Percentiles rank a stretch among this genome's conserved stretches.
Conservation (phyloP, 2,113 vertebrate genomes). For the Takifugu bimaculatus region DNA sequence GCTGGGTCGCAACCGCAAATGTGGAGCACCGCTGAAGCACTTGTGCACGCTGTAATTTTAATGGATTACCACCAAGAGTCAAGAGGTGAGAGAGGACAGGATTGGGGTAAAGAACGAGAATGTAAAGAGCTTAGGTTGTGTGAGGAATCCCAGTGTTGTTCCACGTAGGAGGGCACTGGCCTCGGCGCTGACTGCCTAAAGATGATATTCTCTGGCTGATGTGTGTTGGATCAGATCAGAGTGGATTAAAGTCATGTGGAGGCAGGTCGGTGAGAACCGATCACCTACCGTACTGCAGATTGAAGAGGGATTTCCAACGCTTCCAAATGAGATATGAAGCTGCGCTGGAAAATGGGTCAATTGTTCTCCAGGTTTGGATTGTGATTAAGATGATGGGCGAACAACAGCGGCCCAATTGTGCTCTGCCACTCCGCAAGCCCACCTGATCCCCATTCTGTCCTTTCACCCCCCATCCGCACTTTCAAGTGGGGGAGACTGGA, state of each 20-base stretch:
- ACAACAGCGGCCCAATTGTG: conserved; percentile 61
- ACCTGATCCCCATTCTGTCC: conserved; percentile 53
- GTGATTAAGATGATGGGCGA: conserved; percentile 69
- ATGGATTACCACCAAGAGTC: not conserved
- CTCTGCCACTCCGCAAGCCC: conserved; percentile 46
- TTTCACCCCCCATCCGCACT: conserved; percentile 48
- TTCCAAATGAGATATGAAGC: conserved; percentile 68
- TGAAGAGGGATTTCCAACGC: conserved; percentile 65
- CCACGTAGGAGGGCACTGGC: not conserved
- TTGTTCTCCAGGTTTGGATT: conserved; percentile 69
- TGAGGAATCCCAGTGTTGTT: not conserved
- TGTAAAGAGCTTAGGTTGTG: conserved; percentile 2
- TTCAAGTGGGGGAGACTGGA: conserved; percentile 50
- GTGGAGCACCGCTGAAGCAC: not conserved
- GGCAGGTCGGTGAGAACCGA: conserved; percentile 62
- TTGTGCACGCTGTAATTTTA: not conserved
- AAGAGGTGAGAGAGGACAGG: not conserved
- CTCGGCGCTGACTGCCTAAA: conserved; percentile 27
- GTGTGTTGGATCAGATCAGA: conserved; percentile 58
- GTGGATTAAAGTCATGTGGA: conserved; percentile 60
- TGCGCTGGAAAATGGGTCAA: conserved; percentile 68
- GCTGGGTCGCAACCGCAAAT: not conserved
- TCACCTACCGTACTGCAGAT: conserved; percentile 54
- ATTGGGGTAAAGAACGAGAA: not conserved
- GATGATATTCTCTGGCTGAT: conserved; percentile 35